A percentile compares a stretch with the other conserved stretches of the same genome.
These are phyloP conservation scores for Egretta garzetta DNA, from an alignment of 2,113 vertebrate species.

Conservation along the genomic window DNA sequence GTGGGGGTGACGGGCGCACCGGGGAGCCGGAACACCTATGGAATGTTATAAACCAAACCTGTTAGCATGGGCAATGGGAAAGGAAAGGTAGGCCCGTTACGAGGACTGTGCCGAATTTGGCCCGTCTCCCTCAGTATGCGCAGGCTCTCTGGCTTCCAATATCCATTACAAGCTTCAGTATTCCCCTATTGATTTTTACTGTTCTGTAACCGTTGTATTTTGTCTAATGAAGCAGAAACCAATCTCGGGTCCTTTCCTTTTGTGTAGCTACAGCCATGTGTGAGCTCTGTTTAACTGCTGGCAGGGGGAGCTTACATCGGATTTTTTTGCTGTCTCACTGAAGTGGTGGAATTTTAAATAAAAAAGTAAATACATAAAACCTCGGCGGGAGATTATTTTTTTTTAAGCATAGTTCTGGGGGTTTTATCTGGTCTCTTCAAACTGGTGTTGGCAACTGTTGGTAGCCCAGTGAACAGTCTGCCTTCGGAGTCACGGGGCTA, in stretches of 20 bases:
- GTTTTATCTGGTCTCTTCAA: neutral
- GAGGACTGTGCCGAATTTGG: neutral
- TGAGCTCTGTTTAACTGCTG: constrained; percentile 45
- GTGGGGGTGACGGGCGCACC: neutral
- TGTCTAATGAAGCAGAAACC: constrained; percentile 65
- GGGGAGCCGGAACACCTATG: neutral
- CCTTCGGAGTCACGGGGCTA: neutral
- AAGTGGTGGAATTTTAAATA: neutral
- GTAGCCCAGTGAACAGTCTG: neutral
- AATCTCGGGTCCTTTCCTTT: neutral
- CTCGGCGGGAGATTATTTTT: neutral
- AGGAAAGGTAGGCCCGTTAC: neutral
- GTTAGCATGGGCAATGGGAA: neutral
- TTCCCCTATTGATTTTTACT: constrained; percentile 54
- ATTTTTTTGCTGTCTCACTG: neutral
- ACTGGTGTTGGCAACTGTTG: neutral
- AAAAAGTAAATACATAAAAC: neutral
- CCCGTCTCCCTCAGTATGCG: neutral
- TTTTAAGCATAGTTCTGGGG: neutral
- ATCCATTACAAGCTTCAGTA: constrained; percentile 45
- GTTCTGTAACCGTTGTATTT: constrained; percentile 51
- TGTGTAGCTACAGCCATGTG: constrained; percentile 7
- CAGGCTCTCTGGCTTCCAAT: constrained; percentile 18
- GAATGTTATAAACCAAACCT: neutral
- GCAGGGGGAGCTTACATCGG: neutral